Evolutionary conservation across 2,113 vertebrate genomes (phyloP), one percentile per base, ranked within the genome.

Genomic region (Bagarius yarrelli): DNA sequence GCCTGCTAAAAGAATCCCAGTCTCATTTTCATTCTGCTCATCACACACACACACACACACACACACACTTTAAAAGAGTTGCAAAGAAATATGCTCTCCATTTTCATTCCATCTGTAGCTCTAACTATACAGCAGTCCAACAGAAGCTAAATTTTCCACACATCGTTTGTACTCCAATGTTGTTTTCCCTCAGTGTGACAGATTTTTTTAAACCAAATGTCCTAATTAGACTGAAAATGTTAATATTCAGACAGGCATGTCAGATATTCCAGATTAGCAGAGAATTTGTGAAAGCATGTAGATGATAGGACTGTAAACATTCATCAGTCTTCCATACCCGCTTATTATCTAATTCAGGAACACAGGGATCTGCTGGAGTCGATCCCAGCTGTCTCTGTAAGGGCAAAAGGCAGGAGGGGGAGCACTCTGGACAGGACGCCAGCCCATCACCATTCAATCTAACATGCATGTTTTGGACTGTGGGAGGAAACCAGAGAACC

Each of bases 91-190:
- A 82, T 78, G 75, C 64, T 78, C 71, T 47, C 55, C 78, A 85
- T 79, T 81, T 82, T 60, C 71, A 56, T 8, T 60, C 76, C 80
- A 82, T 85, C 83, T 79, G 80, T 76, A 76, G 55, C 63, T 63
- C 78, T 78, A 52, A 81, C 69, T 79, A 74, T 78, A 79, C 23
- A 61, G 80, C 76, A 75, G 80, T 44, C 66, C 19, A 34, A 82
- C 76, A 69, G 57, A 79, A 85, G 55, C 70, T 52, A 60, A 78
- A 81, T 57, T 72, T 75, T 63, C 47, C 59, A 78, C 70, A 73
- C 60, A 56, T 70, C 79, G 73, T 52, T 73, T 63, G 69, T 53
- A 53, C 47, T 53, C 30, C 32, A 74, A 36, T 44, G n/a, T 73
- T 73, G 32, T 64, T 73, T 64, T 55, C 50, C 53, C 55, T 36